Percentiles rank a stretch among this genome's conserved stretches.
Conservation (phyloP, 2,797 vertebrate species). For the Sphenopsis melanotis region DNA sequence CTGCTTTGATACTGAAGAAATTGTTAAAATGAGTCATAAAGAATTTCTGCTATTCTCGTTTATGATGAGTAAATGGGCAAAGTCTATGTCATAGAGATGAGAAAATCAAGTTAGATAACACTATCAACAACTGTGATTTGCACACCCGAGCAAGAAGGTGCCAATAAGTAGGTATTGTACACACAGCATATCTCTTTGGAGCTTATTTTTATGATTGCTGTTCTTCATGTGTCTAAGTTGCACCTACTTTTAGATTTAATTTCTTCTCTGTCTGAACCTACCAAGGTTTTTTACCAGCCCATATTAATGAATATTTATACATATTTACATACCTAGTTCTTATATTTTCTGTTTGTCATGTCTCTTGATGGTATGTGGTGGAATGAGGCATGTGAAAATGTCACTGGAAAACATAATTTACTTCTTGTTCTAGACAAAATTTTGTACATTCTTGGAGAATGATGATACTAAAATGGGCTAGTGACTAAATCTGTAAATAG, state of each 20-base stretch:
- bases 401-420: not conserved
- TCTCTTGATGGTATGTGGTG: not conserved
- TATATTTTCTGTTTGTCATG: not conserved
- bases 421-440: not conserved
- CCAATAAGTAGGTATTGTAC: not conserved
- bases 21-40: not conserved
- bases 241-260: not conserved
- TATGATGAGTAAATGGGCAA: not conserved
- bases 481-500: not conserved
- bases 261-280: not conserved
- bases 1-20: fast-evolving
- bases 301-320: not conserved
- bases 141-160: not conserved
- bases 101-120: not conserved
- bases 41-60: not conserved
- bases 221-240: not conserved
- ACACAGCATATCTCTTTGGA: not conserved
- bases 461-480: not conserved
- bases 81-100: not conserved
- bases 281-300: not conserved
- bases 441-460: not conserved
- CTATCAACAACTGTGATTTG: not conserved
- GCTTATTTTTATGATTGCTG: not conserved
- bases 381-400: not conserved
- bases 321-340: not conserved